Evolutionary conservation across 2,888 invertebrate genomes (phyloP).

Genomic region (Acleris literana): DNA sequence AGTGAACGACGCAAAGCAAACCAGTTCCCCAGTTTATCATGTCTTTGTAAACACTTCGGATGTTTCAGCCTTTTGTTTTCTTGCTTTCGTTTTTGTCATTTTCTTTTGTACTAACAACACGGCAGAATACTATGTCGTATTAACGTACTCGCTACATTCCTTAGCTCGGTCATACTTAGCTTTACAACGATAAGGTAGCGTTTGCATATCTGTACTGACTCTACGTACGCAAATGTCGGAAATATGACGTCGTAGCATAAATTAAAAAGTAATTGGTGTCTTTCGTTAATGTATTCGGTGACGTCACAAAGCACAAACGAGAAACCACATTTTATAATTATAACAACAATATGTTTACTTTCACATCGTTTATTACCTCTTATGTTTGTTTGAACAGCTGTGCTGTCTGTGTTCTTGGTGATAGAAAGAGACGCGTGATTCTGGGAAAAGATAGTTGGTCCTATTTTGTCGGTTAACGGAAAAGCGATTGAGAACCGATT

Average conservation of each 20-base stretch:
- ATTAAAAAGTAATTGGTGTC: constrained; percentile 19
- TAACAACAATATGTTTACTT: constrained; percentile 44
- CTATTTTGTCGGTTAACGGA: no score
- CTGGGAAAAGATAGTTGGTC: neutral
- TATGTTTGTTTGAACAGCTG: constrained; percentile 48
- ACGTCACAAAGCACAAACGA: constrained; percentile 21
- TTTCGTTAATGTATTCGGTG: constrained; percentile 17
- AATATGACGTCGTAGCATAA: constrained; percentile 22
- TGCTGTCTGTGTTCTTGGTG: constrained; percentile 1
- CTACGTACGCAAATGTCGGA: constrained; percentile 3
- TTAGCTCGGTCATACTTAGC: neutral
- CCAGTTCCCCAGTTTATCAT: constrained; percentile 13
- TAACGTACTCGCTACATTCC: neutral
- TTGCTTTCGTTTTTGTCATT: constrained; percentile 9
- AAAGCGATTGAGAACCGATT: no score
- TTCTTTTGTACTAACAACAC: constrained; percentile 10
- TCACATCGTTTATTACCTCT: constrained; percentile 43
- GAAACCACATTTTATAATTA: constrained; percentile 11
- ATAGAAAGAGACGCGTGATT: neutral
- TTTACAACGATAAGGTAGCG: neutral
- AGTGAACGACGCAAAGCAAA: constrained; percentile 14
- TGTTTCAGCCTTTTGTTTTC: constrained; percentile 9
- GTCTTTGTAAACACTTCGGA: constrained; percentile 1
- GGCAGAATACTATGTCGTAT: constrained; percentile 1
- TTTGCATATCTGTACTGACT: neutral